Conservation (phyloP, 2,888 invertebrate species). For the Labia minor region DNA sequence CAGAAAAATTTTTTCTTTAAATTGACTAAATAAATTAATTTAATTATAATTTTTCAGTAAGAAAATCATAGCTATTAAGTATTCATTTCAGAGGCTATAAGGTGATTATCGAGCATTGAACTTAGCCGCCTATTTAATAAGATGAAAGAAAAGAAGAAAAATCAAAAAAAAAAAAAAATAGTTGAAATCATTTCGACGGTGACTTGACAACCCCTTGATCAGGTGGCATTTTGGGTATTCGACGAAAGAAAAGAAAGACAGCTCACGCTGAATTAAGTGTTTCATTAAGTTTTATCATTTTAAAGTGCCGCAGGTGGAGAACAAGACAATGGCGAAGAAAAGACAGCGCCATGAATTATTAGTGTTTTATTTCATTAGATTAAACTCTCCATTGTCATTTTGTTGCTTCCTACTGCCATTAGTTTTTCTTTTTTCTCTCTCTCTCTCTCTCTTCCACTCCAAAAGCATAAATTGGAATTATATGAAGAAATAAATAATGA, state of each 20-base stretch:
- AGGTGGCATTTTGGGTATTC: not conserved
- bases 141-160: not conserved
- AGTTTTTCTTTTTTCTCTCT: not conserved
- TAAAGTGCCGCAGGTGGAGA: not conserved
- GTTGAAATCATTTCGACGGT: not conserved
- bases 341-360: conserved; percentile 13
- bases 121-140: not conserved
- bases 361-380: conserved; percentile 13
- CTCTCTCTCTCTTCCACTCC: not conserved
- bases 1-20: too few species aligned
- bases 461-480: not conserved
- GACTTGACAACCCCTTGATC: conserved; percentile 1
- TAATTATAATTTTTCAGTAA: too few species aligned
- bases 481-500: not conserved
- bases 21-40: too few species aligned
- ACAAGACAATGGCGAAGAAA: conserved; percentile 1
- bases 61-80: not conserved
- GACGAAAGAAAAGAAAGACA: not conserved
- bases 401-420: not conserved
- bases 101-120: not conserved
- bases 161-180: not conserved
- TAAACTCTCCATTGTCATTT: not conserved
- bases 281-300: conserved; percentile 8
- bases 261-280: not conserved
- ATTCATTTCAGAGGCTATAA: not conserved